Percentiles rank a stretch among this genome's conserved stretches.
phyloP scores from a whole-genome alignment of 1,140 invertebrate genomes.

The Steinernema khuongi region DNA sequence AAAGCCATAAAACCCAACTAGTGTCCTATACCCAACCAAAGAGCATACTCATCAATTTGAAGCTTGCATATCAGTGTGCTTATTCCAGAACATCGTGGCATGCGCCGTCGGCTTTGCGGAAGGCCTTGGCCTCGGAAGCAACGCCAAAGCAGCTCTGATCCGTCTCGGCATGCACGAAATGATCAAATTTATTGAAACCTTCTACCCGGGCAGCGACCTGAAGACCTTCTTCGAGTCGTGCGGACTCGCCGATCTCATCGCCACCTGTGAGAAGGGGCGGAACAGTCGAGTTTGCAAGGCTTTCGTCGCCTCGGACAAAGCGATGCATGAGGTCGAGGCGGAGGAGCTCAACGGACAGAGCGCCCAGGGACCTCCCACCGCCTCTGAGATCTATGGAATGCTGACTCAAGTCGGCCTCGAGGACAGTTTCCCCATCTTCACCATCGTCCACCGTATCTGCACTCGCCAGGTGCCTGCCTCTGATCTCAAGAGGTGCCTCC shows the following conservation, averaged over 20 bases:
- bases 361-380: slow-evolving; percentile 89
- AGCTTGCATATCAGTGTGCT: too few species aligned
- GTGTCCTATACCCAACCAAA: too few species aligned
- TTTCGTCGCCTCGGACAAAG: slow-evolving; percentile 83
- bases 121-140: slow-evolving; percentile 84
- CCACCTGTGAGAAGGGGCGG: slow-evolving; percentile 92
- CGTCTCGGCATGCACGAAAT: slow-evolving; percentile 75
- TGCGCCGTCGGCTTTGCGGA: slow-evolving; percentile 94
- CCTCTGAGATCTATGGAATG: slow-evolving; percentile 89
- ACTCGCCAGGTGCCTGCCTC: slow-evolving; percentile 71
- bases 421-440: slow-evolving; percentile 81
- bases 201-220: slow-evolving; percentile 72
- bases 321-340: slow-evolving; percentile 79
- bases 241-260: slow-evolving; percentile 93
- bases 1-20: too few species aligned
- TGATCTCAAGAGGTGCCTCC: slow-evolving; percentile 81
- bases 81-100: slow-evolving; percentile 84
- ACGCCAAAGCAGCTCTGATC: slow-evolving; percentile 96
- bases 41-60: too few species aligned
- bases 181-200: slow-evolving; percentile 84
- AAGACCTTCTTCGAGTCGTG: slow-evolving; percentile 95
- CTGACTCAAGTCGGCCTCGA: slow-evolving; percentile 68
- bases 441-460: slow-evolving; percentile 85
- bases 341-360: slow-evolving; percentile 96
- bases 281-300: slow-evolving; percentile 88